Base-by-base conservation (phyloP, 2,888 invertebrate species). In the Leptinotarsa juncta region DNA sequence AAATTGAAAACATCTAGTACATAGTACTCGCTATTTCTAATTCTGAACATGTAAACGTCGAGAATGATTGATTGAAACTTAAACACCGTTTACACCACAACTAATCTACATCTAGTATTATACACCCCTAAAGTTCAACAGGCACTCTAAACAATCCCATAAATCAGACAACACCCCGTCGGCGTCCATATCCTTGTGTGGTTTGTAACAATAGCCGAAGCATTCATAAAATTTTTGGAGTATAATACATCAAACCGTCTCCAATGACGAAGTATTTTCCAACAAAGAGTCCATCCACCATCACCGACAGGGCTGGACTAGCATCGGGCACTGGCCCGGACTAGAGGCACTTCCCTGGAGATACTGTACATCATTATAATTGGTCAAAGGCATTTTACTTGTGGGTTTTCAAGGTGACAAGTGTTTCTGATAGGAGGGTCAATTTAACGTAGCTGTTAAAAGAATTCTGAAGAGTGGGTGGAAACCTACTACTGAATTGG, bases 241-340 rank as follows among this genome's bases (percentile, higher is more conserved):
- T 23, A 23, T 57, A 23, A 32, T 62, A 32, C 18, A 57, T n/a
- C 42, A 42, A 10, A 42, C 42, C 42, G 15, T 26, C 20, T 32
- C 67, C 68, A 55, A 42, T 50, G 48, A 65, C 74, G 18, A 68
- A 57, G 60, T 62, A 78, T 71, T 75, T 77, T 73, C 72, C 71
- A 75, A 78, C 76, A 78, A 75, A 78, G 73, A 60, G 51, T 14
- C 70, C 57, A 78, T 75, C 23, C 26, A 20, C 42, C 12, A 42
- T 10, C 42, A 42, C 7, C 42, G 42, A 42, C 42, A 42, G 42
- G 42, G 0, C 42, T 10, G 42, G 42, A 42, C 42, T 42, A 10
- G 42, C 10, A 10, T 10, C 42, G 10, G 42, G 42, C 10, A 42
- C 42, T 3, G 42, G 42, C 12, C 10, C 42, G 2, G 42, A 10